A percentile compares a stretch with the other conserved stretches of the same genome.
Evolutionary conservation across 2,113 vertebrate species (phyloP).

Genomic region (western clawed frog (Xenopus tropicalis)): UCB_Xtro_10.0 CM004451.2:6082501-6083000

Average conservation of each 20-base stretch:
- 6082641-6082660: conserved; percentile 54
- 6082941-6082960: conserved; percentile 50
- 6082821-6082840: conserved; percentile 56
- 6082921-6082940: conserved; percentile 49
- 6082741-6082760: conserved; percentile 56
- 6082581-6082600: conserved; percentile 64
- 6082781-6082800: conserved; percentile 58
- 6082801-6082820: conserved; percentile 52
- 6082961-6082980: conserved; percentile 48
- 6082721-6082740: conserved; percentile 53
- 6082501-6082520: conserved; percentile 51
- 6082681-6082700: conserved; percentile 71
- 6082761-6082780: conserved; percentile 56
- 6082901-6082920: conserved; percentile 55
- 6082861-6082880: conserved; percentile 48
- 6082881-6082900: conserved; percentile 44
- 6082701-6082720: conserved; percentile 60
- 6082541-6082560: conserved; percentile 72
- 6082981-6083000: conserved; percentile 52
- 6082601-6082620: conserved; percentile 61
- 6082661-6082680: conserved; percentile 63
- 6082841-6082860: conserved; percentile 55
- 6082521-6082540: conserved; percentile 61
- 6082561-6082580: conserved; percentile 68
- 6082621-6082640: conserved; percentile 65